phyloP scores from a whole-genome alignment of 2,888 invertebrate genomes.

The Hemithea aestivaria region DNA sequence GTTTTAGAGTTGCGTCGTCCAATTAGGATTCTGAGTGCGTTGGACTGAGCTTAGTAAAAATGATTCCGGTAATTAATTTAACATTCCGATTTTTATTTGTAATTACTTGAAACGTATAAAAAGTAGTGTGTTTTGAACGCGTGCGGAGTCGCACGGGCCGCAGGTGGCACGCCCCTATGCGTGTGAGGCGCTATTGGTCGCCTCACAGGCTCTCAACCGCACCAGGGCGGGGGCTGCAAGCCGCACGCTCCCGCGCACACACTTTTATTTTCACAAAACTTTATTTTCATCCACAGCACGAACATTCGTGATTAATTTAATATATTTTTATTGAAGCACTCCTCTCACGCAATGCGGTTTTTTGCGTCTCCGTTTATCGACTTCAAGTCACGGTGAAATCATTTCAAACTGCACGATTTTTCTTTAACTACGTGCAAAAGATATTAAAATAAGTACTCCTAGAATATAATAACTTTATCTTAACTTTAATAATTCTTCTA shows the following conservation, averaged over 20 bases:
- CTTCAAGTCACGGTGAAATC: constrained; percentile 6
- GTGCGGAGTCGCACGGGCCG: constrained; percentile 22
- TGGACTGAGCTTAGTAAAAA: constrained; percentile 40
- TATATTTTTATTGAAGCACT: constrained; percentile 59
- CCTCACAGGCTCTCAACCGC: constrained; percentile 30
- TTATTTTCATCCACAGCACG: constrained; percentile 50
- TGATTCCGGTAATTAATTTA: constrained; percentile 62
- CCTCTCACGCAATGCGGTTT: constrained; percentile 60
- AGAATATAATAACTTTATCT: no score
- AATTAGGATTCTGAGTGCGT: constrained; percentile 41
- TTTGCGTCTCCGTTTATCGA: constrained; percentile 38
- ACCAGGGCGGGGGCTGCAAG: constrained; percentile 36
- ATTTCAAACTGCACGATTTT: constrained; percentile 6
- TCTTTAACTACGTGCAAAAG: not conserved
- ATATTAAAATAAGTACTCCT: no score
- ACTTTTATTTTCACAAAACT: constrained; percentile 46
- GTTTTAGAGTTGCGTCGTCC: constrained; percentile 16
- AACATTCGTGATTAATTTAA: constrained; percentile 69
- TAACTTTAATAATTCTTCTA: no score
- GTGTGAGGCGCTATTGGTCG: constrained; percentile 43
- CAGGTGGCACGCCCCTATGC: constrained; percentile 38
- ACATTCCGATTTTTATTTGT: constrained; percentile 45
- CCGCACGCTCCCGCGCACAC: constrained; percentile 36
- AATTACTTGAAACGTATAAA: constrained; percentile 51
- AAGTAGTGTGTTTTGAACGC: constrained; percentile 3